These are phyloP conservation scores for Chymomyza caudatula DNA, from an alignment of 2,888 invertebrate genomes.

Conservation along the genomic window DNA sequence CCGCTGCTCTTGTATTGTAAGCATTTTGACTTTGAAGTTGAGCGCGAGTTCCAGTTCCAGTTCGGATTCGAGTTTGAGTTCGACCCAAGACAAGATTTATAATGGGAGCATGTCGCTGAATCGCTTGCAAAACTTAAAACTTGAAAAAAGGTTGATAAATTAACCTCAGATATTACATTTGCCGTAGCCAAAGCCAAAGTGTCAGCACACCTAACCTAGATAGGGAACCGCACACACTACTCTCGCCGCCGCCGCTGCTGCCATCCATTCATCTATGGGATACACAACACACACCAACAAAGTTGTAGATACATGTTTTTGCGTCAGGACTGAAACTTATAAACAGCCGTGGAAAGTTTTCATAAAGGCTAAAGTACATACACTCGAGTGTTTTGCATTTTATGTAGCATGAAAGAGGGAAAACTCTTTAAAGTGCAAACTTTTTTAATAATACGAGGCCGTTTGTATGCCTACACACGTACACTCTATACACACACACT, in stretches of 20 bases:
- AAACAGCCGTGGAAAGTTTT: conserved; percentile 61
- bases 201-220: neutral
- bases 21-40: conserved; percentile 65
- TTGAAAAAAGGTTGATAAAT: neutral
- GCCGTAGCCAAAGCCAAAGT: neutral
- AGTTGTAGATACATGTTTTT: conserved; percentile 1
- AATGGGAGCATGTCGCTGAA: neutral
- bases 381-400: neutral
- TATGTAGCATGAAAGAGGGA: neutral
- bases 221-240: neutral
- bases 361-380: conserved; percentile 54
- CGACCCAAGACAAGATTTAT: neutral
- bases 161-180: neutral
- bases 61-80: neutral
- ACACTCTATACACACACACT: neutral
- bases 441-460: conserved; percentile 62
- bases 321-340: conserved; percentile 43
- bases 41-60: neutral
- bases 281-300: neutral
- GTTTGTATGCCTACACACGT: neutral
- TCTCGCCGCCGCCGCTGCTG: neutral
- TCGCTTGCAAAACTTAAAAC: neutral
- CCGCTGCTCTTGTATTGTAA: conserved; percentile 36
- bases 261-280: neutral
- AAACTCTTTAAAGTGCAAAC: conserved; percentile 61